phyloP scores from a whole-genome alignment of 2,797 vertebrate genomes.

The Mionectes olivaceus region DNA sequence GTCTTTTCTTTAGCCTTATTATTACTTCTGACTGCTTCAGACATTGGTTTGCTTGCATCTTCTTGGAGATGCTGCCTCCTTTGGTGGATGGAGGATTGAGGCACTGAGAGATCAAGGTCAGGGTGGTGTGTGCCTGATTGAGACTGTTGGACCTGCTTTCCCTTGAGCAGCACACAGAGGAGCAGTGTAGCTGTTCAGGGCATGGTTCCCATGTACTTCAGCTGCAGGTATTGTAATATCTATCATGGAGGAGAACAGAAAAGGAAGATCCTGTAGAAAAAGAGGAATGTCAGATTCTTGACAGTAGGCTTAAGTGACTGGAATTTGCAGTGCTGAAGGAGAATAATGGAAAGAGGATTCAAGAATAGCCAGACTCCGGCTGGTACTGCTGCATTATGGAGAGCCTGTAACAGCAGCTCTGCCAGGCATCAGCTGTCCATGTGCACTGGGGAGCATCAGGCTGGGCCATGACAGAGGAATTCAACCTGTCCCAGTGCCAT shows the following conservation, averaged over 20 bases:
- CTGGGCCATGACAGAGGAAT: neutral
- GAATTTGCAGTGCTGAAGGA: neutral
- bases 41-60: neutral
- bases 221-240: neutral
- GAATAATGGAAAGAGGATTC: neutral
- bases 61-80: neutral
- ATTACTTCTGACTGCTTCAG: neutral
- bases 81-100: neutral
- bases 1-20: neutral
- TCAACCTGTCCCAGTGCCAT: accelerated
- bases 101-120: neutral
- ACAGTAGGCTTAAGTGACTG: neutral
- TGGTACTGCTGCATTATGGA: accelerated
- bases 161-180: neutral
- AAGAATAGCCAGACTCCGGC: neutral
- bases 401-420: neutral
- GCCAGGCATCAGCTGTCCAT: accelerated
- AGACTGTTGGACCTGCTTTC: neutral
- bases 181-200: neutral
- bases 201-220: neutral
- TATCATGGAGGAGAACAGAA: accelerated
- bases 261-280: neutral
- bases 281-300: neutral
- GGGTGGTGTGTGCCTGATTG: neutral
- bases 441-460: neutral